Percentiles rank a stretch among this genome's conserved stretches.
Evolutionary conservation across 2,113 vertebrate species (phyloP).

Genomic region (Ariopsis seemanni): DNA sequence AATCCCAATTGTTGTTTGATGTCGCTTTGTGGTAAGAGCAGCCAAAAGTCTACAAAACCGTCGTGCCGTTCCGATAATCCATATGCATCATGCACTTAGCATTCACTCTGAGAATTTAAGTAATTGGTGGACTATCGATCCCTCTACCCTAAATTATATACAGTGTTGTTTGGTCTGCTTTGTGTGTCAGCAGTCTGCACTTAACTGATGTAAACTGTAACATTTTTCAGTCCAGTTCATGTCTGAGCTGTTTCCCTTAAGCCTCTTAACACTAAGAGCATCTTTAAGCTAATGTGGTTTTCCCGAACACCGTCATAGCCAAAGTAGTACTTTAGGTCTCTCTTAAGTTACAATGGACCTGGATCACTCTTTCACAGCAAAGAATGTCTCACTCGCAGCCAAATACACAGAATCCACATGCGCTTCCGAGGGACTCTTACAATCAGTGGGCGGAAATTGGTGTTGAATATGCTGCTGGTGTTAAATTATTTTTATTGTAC

Average conservation of each 20-base stretch:
- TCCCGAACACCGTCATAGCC: too few species aligned
- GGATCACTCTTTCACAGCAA: too few species aligned
- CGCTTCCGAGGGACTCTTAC: too few species aligned
- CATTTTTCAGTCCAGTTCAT: not conserved
- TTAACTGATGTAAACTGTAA: not conserved
- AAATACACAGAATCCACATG: too few species aligned
- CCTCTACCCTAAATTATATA: not conserved
- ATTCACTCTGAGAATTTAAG: not conserved
- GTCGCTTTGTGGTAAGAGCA: not conserved
- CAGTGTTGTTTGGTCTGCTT: not conserved
- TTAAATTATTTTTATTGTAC: too few species aligned
- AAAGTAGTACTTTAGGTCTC: too few species aligned
- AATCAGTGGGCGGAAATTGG: too few species aligned
- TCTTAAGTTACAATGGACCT: too few species aligned
- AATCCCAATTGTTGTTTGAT: slow-evolving; percentile 12
- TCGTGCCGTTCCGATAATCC: not conserved
- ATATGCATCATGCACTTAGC: not conserved
- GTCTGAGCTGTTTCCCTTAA: not conserved
- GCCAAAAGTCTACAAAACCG: not conserved
- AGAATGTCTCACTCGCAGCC: too few species aligned
- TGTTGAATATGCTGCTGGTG: too few species aligned
- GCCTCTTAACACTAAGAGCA: too few species aligned
- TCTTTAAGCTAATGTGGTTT: too few species aligned
- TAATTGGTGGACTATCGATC: not conserved
- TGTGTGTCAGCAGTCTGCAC: not conserved